Percentiles rank a stretch among this genome's conserved stretches.
These are phyloP conservation scores for Zelostemma sp. DNA, from an alignment of 1,140 invertebrate species.

Conservation along the genomic window DNA sequence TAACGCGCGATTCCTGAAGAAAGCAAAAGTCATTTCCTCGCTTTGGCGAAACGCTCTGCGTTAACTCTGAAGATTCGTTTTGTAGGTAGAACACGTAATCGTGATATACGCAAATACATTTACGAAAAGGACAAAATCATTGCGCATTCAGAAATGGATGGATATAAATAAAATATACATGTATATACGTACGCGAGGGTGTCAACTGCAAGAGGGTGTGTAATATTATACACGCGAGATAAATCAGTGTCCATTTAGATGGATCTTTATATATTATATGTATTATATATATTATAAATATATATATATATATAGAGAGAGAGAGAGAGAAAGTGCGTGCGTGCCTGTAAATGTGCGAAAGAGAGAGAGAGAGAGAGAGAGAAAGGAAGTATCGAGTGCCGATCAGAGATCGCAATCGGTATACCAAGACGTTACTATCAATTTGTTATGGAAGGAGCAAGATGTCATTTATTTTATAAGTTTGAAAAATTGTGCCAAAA, in stretches of 20 bases:
- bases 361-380: slow-evolving; percentile 8
- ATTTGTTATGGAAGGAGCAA: slow-evolving; percentile 60
- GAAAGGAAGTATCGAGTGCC: slow-evolving; percentile 33
- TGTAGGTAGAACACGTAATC: too few species aligned
- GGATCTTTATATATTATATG: slow-evolving; percentile 61
- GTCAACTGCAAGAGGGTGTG: slow-evolving; percentile 31
- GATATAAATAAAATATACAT: slow-evolving; percentile 56
- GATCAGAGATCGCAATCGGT: slow-evolving; percentile 31
- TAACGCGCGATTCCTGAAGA: too few species aligned
- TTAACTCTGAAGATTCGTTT: too few species aligned
- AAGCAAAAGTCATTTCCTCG: slow-evolving; percentile 22
- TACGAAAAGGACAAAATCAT: slow-evolving; percentile 46
- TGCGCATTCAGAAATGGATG: slow-evolving; percentile 55
- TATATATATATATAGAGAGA: slow-evolving; percentile 41
- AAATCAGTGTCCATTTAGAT: slow-evolving; percentile 57
- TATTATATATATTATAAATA: slow-evolving; percentile 48
- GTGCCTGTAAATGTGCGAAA: too few species aligned
- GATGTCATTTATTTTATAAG: slow-evolving; percentile 52
- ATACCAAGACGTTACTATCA: slow-evolving; percentile 53
- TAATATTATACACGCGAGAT: slow-evolving; percentile 50
- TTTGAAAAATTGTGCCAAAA: slow-evolving; percentile 65
- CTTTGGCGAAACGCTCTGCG: slow-evolving; percentile 23
- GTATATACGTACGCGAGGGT: slow-evolving; percentile 42
- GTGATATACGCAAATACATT: slow-evolving; percentile 50
- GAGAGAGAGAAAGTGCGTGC: slow-evolving; percentile 12